These are phyloP conservation scores for Setophaga coronata DNA, from an alignment of 2,113 vertebrate species.

Conservation along the genomic window DNA sequence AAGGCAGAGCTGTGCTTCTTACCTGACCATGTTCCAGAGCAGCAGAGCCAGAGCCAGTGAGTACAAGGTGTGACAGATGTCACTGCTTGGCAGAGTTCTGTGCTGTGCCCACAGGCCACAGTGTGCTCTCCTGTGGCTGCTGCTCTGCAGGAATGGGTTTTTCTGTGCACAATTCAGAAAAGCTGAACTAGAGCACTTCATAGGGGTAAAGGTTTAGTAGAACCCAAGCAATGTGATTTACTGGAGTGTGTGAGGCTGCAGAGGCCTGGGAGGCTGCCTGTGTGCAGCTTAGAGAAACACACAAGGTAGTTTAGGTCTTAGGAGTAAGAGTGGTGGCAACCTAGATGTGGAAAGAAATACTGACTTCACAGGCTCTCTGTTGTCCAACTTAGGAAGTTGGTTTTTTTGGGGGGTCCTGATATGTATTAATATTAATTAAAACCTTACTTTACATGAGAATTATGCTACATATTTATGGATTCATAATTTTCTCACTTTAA, in stretches of 20 bases:
- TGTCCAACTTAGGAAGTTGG: neutral
- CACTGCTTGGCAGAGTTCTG: neutral
- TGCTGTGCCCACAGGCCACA: neutral
- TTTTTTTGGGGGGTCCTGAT: neutral
- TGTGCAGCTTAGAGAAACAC: neutral
- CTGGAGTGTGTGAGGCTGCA: neutral
- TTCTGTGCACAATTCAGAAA: neutral
- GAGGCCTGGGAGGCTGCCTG: neutral
- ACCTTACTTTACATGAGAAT: neutral
- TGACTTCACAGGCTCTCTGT: neutral
- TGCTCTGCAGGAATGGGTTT: neutral
- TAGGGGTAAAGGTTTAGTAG: neutral
- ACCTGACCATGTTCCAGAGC: neutral
- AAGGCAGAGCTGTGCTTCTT: neutral
- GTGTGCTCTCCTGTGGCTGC: neutral
- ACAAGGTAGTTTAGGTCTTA: neutral
- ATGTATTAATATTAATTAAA: neutral
- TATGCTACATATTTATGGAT: neutral
- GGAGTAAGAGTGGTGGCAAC: neutral
- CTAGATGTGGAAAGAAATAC: neutral
- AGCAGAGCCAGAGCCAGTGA: neutral
- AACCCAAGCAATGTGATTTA: neutral
- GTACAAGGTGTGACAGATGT: neutral
- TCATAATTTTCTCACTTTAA: neutral
- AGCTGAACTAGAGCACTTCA: neutral